Base-by-base conservation (phyloP, 2,113 vertebrate species). In the Cisticola juncidis region DNA sequence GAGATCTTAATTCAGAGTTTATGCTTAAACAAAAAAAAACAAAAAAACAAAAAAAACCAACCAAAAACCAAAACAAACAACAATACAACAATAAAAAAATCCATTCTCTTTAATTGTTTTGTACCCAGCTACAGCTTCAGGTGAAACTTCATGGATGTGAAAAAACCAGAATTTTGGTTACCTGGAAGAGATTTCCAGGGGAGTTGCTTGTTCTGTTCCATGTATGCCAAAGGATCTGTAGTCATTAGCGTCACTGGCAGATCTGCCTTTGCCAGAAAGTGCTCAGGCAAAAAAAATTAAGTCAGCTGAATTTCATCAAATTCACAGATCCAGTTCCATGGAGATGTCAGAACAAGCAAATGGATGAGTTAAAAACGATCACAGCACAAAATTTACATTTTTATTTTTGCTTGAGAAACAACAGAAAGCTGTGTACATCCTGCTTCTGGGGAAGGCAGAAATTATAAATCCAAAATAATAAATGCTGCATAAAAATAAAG, bases 301-400 rank as follows among this genome's bases (percentile, higher is more conserved):
- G 80, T 47, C 80, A 88, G 79, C n/a, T 94, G 65, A 96, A 90
- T 90, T 96, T 90, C 56, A 61, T 93, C 82, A 91, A 93, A 94
- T 86, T 96, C 74, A 78, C 74, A 85, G 76, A 81, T 92, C 68
- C 91, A 76, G 64, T 86, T 92, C 93, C 68, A 86, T 81, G 80
- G 80, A 93, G 88, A 94, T 86, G 82, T 94, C 90, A 90, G 93
- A 90, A 83, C 56, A 88, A 94, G 82, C 42, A 90, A 96, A 92
- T n/a, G 40, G 48, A 71, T 83, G 69, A 86, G 61, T 92, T 96
- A 93, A 80, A 82, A 92, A 92, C 64, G 11, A 96, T 90, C 77
- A 36, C 53, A 76, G 66, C 33, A 81, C 44, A 88, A 61, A 92
- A 93, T 77, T 71, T 92, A 35, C 64, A 64, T 93, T 80, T 19